A percentile compares a stretch with the other conserved stretches of the same genome.
phyloP scores from a whole-genome alignment of 2,797 vertebrate genomes.

The Siniperca scherzeri region DNA sequence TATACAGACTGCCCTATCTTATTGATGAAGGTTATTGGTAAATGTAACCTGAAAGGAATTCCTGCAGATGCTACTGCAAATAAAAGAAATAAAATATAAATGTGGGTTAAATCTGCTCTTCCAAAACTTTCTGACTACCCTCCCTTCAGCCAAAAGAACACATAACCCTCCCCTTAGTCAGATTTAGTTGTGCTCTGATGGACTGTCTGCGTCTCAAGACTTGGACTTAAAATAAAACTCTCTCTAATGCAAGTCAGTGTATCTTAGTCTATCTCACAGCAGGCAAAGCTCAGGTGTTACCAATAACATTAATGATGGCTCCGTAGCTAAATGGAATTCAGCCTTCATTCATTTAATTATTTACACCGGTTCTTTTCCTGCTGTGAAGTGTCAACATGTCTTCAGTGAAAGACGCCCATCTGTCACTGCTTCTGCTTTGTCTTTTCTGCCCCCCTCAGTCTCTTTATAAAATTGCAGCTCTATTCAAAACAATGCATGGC shows the following conservation, averaged over 20 bases:
- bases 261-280: too few species aligned
- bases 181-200: too few species aligned
- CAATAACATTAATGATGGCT: too few species aligned
- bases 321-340: too few species aligned
- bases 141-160: too few species aligned
- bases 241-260: too few species aligned
- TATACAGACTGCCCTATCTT: not conserved
- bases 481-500: not conserved
- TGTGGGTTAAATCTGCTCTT: too few species aligned
- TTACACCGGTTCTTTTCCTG: not conserved
- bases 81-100: not conserved
- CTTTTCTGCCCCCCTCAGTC: constrained; percentile 24
- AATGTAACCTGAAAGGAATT: not conserved
- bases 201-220: too few species aligned
- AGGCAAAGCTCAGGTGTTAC: not conserved
- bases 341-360: too few species aligned
- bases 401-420: not conserved
- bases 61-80: not conserved
- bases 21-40: not conserved
- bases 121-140: too few species aligned
- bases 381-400: not conserved
- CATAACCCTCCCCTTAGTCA: too few species aligned
- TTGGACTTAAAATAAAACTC: too few species aligned
- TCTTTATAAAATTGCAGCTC: constrained; percentile 21
- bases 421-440: not conserved